phyloP scores from a whole-genome alignment of 1,140 invertebrate species.

The Theocolax elegans region DNA sequence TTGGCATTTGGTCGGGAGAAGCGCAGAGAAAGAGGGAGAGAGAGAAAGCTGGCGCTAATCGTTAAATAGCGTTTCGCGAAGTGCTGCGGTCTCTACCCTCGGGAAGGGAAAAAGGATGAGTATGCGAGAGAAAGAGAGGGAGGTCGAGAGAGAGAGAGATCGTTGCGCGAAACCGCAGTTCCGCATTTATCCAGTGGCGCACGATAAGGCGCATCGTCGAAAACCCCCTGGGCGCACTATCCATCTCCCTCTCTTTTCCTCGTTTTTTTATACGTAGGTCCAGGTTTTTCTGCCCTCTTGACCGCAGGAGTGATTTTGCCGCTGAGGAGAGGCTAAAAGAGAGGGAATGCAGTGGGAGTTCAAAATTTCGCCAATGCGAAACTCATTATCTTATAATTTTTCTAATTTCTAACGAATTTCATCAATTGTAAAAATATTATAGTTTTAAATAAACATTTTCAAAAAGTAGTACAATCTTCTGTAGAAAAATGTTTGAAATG shows the following conservation, averaged over 20 bases:
- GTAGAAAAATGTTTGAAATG: no score
- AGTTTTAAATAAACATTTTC: no score
- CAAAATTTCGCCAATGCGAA: no score
- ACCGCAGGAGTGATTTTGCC: conserved; percentile 17
- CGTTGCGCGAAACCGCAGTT: conserved; percentile 35
- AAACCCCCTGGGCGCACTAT: conserved; percentile 25
- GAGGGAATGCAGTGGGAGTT: no score
- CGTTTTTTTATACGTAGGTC: conserved; percentile 16
- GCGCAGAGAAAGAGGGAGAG: background rate
- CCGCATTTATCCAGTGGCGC: conserved; percentile 29
- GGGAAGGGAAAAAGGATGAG: background rate
- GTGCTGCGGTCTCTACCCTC: conserved; percentile 29
- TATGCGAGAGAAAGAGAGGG: no score
- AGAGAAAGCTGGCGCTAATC: conserved; percentile 47
- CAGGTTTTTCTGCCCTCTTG: conserved; percentile 30
- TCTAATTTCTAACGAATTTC: no score
- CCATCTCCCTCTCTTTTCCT: conserved; percentile 14
- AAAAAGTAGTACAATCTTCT: no score
- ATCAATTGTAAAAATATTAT: no score
- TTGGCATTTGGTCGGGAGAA: conserved; percentile 38
- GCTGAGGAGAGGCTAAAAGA: background rate
- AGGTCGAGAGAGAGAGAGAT: background rate
- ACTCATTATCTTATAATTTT: no score
- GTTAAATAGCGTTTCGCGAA: conserved; percentile 52
- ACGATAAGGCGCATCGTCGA: conserved; percentile 31